A percentile compares a stretch with the other conserved stretches of the same genome.
Conservation (phyloP, 1,140 invertebrate species). For the Drosophila mauritiana region DNA sequence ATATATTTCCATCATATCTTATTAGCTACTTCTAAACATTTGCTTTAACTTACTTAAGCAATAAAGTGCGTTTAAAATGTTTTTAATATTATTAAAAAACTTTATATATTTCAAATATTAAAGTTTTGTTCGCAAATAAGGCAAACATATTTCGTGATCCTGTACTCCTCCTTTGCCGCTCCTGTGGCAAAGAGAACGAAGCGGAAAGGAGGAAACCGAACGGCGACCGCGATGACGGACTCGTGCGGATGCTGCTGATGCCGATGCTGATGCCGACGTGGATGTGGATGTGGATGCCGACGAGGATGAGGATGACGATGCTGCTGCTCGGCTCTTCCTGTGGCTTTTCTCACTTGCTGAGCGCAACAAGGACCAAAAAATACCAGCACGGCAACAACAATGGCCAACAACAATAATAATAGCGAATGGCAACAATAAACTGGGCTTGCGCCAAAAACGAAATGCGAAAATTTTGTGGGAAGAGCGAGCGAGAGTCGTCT, state of each 20-base stretch:
- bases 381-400: slow-evolving; percentile 60
- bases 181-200: slow-evolving; percentile 31
- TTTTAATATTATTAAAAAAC: neutral
- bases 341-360: slow-evolving; percentile 54
- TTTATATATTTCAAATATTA: neutral
- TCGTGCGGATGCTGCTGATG: slow-evolving; percentile 57
- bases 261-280: slow-evolving; percentile 14
- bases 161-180: neutral
- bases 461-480: slow-evolving; percentile 55
- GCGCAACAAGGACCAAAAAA: slow-evolving; percentile 75
- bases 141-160: neutral
- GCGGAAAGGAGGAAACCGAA: slow-evolving; percentile 30
- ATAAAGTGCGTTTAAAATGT: too few species aligned
- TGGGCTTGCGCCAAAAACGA: slow-evolving; percentile 76
- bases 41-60: too few species aligned
- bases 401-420: slow-evolving; percentile 47
- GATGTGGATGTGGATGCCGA: slow-evolving; percentile 6
- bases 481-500: slow-evolving; percentile 52
- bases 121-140: too few species aligned
- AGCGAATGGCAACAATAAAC: slow-evolving; percentile 74
- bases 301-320: slow-evolving; percentile 21
- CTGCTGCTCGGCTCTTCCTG: slow-evolving; percentile 30
- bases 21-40: neutral
- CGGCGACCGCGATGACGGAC: slow-evolving; percentile 38
- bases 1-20: too few species aligned